phyloP scores from a whole-genome alignment of 1,140 invertebrate species.

The Mesaphorura yosii region DNA sequence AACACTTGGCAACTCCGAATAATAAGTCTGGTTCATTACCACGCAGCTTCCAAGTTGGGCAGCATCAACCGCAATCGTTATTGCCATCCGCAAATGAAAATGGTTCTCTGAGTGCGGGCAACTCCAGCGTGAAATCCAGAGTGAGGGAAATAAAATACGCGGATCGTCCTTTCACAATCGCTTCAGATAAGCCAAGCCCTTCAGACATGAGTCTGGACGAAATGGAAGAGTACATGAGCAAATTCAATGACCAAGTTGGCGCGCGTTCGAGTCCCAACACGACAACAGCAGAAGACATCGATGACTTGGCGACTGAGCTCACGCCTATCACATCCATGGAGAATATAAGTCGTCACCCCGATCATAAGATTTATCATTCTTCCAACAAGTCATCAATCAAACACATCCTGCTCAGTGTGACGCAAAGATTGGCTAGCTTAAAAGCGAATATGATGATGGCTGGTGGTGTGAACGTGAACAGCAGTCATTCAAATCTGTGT shows the following conservation, averaged over 20 bases:
- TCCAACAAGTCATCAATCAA: conserved; percentile 40
- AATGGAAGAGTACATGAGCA: conserved; percentile 48
- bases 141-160: conserved; percentile 23
- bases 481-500: neutral
- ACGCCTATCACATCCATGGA: conserved; percentile 39
- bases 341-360: conserved; percentile 52
- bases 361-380: conserved; percentile 60
- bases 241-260: conserved; percentile 40
- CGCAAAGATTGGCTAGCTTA: conserved; percentile 33
- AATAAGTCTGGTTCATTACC: conserved; percentile 64
- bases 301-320: conserved; percentile 42
- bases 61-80: conserved; percentile 32
- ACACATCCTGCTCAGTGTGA: conserved; percentile 38
- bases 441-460: conserved; percentile 26
- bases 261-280: conserved; percentile 36
- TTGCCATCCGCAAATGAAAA: neutral
- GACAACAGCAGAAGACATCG: conserved; percentile 35
- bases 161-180: conserved; percentile 56
- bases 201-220: conserved; percentile 42
- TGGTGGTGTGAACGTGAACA: neutral
- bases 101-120: neutral
- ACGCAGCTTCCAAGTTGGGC: conserved; percentile 54
- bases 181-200: conserved; percentile 48
- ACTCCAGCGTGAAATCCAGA: conserved; percentile 16
- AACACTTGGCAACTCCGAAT: conserved; percentile 38